Evolutionary conservation across 2,888 invertebrate species (phyloP).

Genomic region (Chydorus sphaericus): DNA sequence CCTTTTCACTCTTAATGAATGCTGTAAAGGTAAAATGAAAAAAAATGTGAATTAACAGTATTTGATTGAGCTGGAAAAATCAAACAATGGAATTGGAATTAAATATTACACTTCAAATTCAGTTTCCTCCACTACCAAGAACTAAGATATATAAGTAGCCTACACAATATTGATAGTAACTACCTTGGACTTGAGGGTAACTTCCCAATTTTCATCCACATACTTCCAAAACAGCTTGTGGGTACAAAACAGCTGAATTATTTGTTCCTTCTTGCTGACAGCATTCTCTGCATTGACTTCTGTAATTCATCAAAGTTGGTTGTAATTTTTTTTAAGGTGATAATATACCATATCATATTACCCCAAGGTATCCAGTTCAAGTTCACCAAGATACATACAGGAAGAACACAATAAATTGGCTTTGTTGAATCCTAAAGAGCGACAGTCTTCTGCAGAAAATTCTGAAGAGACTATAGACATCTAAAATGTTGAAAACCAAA

Average conservation of each 20-base stretch:
- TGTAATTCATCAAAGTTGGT: slow-evolving; percentile 22
- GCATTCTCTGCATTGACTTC: slow-evolving; percentile 59
- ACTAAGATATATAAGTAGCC: neutral
- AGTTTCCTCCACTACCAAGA: neutral
- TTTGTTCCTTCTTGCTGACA: slow-evolving; percentile 58
- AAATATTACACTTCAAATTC: neutral
- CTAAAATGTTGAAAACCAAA: too few relatives aligned
- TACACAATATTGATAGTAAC: slow-evolving; percentile 14
- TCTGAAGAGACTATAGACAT: slow-evolving; percentile 30
- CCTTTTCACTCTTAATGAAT: slow-evolving; percentile 85
- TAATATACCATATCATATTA: slow-evolving; percentile 28
- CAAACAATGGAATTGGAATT: neutral
- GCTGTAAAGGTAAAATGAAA: slow-evolving; percentile 38
- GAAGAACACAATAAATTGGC: slow-evolving; percentile 73
- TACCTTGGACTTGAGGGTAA: slow-evolving; percentile 88
- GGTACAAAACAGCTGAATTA: slow-evolving; percentile 55
- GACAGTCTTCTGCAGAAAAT: slow-evolving; percentile 67
- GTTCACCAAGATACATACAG: slow-evolving; percentile 68
- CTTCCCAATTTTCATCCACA: slow-evolving; percentile 97
- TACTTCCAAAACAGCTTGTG: slow-evolving; percentile 83
- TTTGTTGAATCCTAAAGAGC: slow-evolving; percentile 68
- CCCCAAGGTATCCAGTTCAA: slow-evolving; percentile 48
- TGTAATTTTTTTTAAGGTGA: neutral
- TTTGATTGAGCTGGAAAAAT: neutral
- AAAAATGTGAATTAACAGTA: slow-evolving; percentile 8